Evolutionary conservation across 2,797 vertebrate genomes (phyloP).

Genomic region (Cossypha dichroa): DNA sequence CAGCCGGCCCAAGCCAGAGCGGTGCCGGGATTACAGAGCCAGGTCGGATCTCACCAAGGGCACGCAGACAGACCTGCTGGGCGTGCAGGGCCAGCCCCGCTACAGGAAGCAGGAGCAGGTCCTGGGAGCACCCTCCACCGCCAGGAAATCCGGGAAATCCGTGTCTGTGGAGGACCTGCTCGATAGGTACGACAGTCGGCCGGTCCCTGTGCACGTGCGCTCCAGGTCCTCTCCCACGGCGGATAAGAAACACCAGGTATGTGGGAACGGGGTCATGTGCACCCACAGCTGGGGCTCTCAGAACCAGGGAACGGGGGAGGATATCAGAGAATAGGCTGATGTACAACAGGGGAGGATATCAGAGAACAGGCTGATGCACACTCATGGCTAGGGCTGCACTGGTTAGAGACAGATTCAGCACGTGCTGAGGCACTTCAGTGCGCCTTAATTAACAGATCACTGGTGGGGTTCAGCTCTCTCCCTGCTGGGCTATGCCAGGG

Average conservation of each 20-base stretch:
- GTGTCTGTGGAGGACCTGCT: slow-evolving; percentile 89
- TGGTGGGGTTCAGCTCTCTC: not conserved
- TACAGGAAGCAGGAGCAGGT: slow-evolving; percentile 41
- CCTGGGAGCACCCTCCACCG: slow-evolving; percentile 39
- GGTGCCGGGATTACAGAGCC: slow-evolving; percentile 48
- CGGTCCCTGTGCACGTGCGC: slow-evolving; percentile 77
- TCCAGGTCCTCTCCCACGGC: slow-evolving; percentile 85
- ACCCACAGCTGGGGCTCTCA: accelerated
- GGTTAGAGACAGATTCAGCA: not conserved
- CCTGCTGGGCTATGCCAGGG: not conserved
- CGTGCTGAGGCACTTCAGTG: not conserved
- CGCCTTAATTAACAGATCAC: not conserved
- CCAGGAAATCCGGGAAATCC: slow-evolving; percentile 80
- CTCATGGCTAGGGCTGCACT: accelerated
- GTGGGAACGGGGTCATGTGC: accelerated
- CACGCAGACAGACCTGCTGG: slow-evolving; percentile 14
- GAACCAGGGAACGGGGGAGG: not conserved
- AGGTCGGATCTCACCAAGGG: slow-evolving; percentile 46
- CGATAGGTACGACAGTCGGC: slow-evolving; percentile 74
- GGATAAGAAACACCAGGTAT: slow-evolving; percentile 83
- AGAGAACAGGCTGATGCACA: too few relatives aligned
- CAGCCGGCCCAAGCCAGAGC: not conserved
- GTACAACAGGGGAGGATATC: too few relatives aligned
- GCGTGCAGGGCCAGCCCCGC: not conserved
- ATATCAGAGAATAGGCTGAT: too few relatives aligned